A percentile compares a stretch with the other conserved stretches of the same genome.
These are phyloP conservation scores for Tetheella fluctuosa DNA, from an alignment of 2,888 invertebrate species.

Conservation along the genomic window DNA sequence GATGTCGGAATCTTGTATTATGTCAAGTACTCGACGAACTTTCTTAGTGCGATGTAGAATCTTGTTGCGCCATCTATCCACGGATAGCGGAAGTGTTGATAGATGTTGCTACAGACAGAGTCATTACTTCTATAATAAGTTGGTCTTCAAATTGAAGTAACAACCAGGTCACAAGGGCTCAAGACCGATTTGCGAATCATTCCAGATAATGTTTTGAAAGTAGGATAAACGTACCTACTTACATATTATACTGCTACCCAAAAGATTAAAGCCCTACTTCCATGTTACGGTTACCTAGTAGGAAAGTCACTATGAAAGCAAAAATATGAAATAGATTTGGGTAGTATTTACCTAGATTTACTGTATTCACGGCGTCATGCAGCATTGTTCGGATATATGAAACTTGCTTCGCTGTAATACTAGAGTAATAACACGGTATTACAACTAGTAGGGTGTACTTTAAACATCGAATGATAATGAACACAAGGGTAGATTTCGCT, in stretches of 20 bases:
- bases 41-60: too few relatives aligned
- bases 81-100: too few relatives aligned
- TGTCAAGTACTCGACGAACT: too few relatives aligned
- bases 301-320: not conserved
- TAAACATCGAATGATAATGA: constrained; percentile 47
- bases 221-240: not conserved
- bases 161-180: too few relatives aligned
- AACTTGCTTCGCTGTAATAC: constrained; percentile 56
- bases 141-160: too few relatives aligned
- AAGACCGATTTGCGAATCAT: too few relatives aligned
- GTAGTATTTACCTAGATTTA: constrained; percentile 46
- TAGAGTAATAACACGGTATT: constrained; percentile 63
- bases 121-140: too few relatives aligned
- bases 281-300: not conserved
- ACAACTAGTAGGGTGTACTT: constrained; percentile 60
- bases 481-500: constrained; percentile 35
- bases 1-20: too few relatives aligned
- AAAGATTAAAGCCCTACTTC: not conserved
- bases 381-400: constrained; percentile 54
- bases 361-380: constrained; percentile 63
- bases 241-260: too few relatives aligned
- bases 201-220: too few relatives aligned
- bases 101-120: too few relatives aligned
- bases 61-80: too few relatives aligned
- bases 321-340: not conserved